phyloP scores from a whole-genome alignment of 2,797 vertebrate species.

The Dermochelys coriacea region DNA sequence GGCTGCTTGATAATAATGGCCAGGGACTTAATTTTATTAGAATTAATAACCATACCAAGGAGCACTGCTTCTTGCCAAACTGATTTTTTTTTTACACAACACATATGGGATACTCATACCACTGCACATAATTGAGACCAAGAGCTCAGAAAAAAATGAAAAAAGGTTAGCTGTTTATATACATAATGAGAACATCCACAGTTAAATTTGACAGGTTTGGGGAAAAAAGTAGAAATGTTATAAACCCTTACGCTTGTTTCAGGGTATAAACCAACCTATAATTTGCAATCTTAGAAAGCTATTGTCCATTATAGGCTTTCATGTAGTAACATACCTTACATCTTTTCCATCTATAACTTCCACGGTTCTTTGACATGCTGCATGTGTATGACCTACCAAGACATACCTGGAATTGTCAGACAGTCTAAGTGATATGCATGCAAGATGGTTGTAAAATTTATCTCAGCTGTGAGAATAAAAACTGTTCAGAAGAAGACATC shows the following conservation, averaged over 20 bases:
- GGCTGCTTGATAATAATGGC: no score
- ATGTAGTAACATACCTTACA: not conserved
- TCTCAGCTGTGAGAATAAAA: not conserved
- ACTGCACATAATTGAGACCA: not conserved
- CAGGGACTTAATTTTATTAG: no score
- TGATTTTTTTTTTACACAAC: not conserved
- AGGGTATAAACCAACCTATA: not conserved
- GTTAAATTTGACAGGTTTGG: not conserved
- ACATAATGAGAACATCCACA: not conserved
- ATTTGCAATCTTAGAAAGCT: not conserved
- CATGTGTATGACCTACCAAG: not conserved
- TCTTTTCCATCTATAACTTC: not conserved
- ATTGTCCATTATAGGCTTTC: not conserved
- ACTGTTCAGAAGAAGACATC: no score
- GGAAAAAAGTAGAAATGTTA: not conserved
- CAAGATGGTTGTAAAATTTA: not conserved
- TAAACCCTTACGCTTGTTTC: not conserved
- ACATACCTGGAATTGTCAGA: not conserved
- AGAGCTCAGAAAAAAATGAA: not conserved
- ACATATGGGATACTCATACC: not conserved
- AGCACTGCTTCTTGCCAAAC: no score
- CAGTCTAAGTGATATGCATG: not conserved
- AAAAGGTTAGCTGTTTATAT: no score
- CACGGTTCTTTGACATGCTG: not conserved
- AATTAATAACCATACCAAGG: no score